phyloP scores from a whole-genome alignment of 2,797 vertebrate species.

The Acridotheres tristis region DNA sequence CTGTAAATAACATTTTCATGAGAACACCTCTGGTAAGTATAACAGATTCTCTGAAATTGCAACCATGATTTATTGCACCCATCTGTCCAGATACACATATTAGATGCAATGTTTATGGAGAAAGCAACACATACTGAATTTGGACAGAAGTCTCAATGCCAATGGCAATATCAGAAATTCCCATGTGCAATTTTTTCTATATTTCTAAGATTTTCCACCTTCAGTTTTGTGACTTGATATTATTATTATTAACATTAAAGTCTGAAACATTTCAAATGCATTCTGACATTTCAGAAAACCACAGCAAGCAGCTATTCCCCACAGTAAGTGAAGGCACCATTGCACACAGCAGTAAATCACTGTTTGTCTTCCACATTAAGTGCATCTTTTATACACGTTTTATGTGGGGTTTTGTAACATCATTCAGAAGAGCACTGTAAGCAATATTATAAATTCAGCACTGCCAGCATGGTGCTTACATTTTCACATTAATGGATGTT shows the following conservation, averaged over 20 bases:
- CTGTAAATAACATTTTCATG: constrained; percentile 1
- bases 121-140: neutral
- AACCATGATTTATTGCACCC: neutral
- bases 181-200: neutral
- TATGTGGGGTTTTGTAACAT: neutral
- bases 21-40: neutral
- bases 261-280: neutral
- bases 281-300: neutral
- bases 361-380: neutral
- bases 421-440: neutral
- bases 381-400: neutral
- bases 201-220: neutral
- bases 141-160: neutral
- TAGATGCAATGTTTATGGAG: neutral
- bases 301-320: neutral
- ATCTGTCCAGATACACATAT: neutral
- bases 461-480: neutral
- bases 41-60: neutral
- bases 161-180: neutral
- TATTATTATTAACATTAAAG: neutral
- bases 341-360: neutral
- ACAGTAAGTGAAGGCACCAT: neutral
- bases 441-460: neutral
- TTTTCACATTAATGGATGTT: neutral
- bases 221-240: neutral